Base-by-base conservation (phyloP, 2,797 vertebrate genomes). In the Pangasius larnaudii region DNA sequence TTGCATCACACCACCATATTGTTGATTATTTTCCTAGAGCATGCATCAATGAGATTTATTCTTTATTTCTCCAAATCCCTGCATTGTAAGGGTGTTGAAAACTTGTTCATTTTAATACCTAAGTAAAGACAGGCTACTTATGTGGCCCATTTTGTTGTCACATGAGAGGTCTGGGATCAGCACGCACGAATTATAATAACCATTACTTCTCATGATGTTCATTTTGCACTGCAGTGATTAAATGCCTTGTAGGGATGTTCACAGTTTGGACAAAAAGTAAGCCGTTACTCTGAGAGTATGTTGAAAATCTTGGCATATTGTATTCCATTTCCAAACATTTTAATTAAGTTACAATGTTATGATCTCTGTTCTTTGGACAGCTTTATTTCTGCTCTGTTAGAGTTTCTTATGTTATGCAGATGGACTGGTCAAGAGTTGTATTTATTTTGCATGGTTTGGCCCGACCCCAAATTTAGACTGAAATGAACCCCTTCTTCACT, bases 391-490 rank as follows among this genome's bases (percentile, higher is more conserved):
- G 3, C 83, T 65, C 74, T 75, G 71, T 81, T 61, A 18, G 80
- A 42, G 5, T 63, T 46, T 82, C 58, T 46, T 72, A 39, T 59
- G 81, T 84, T 84, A 30, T 69, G 59, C n/a, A 86, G 63, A 69
- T 85, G 72, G 74, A 56, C 39, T 82, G 56, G 74, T 51, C 27
- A 39, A 85, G 49, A 89, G 85, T 71, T 80, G 46, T 84, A 86
- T 90, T 88, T 89, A 86, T 86, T 90, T 86, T 89, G 59, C 16
- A 46, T 72, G 63, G 86, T 85, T 85, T 86, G 80, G 84, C 79
- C 27, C n/a, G 79, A 86, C 65, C 67, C 80, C 87, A 79, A 83
- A 84, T 53, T 61, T 18, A 58, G 36, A 24, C 72, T 86, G 27
- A 81, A 86, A 88, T 84, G 39, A 71, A 79, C 27, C 83, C 53